Evolutionary conservation across 2,797 vertebrate genomes (phyloP).

Genomic region (Cephalopachus bancanus): DNA sequence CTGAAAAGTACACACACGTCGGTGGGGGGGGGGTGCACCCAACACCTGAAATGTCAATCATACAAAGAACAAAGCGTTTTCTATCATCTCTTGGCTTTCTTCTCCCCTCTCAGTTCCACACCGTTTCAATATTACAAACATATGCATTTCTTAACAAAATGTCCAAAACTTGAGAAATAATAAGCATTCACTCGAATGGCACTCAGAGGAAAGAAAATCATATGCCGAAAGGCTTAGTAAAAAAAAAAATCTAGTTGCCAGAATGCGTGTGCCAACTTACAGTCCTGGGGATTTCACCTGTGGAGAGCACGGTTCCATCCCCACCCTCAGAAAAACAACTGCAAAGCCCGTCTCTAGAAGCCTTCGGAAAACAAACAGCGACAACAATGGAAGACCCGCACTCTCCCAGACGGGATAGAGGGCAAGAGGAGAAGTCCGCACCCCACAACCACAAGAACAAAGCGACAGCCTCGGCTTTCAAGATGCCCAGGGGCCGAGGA

Average conservation of each 20-base stretch:
- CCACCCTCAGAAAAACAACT: background rate
- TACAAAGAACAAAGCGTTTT: constrained; percentile 53
- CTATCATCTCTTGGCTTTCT: background rate
- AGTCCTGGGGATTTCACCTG: background rate
- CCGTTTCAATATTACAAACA: background rate
- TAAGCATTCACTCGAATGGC: constrained; percentile 27
- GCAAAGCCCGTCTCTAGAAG: background rate
- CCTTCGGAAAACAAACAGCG: background rate
- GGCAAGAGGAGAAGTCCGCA: background rate
- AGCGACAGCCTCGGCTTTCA: constrained; percentile 39
- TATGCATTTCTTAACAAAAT: background rate
- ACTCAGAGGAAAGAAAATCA: background rate
- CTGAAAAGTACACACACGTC: background rate
- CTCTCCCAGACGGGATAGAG: background rate
- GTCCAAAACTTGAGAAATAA: constrained; percentile 33
- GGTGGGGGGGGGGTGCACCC: background rate
- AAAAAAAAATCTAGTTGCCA: background rate
- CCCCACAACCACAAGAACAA: constrained; percentile 66
- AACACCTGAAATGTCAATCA: constrained; percentile 52
- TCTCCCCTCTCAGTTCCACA: constrained; percentile 28
- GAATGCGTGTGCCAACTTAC: background rate
- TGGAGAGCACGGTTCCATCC: background rate
- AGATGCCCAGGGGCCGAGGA: background rate
- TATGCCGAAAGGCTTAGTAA: background rate
- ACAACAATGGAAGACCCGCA: constrained; percentile 37